These are phyloP conservation scores for Drosophila kanapiae DNA, from an alignment of 1,140 invertebrate genomes.

Conservation along the genomic window DNA sequence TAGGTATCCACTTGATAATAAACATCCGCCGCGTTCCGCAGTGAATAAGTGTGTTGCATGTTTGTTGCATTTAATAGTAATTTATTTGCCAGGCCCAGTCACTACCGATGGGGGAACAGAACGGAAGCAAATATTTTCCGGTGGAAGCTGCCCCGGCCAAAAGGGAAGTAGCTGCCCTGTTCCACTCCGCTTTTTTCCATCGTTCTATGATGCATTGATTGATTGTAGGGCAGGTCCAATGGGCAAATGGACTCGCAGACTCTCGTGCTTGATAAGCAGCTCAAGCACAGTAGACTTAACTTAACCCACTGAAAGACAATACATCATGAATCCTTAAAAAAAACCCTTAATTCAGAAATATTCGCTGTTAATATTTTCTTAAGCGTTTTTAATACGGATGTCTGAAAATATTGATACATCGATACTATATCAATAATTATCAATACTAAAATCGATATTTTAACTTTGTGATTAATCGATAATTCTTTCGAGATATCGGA, in stretches of 20 bases:
- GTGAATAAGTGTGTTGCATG: constrained; percentile 63
- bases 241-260: constrained; percentile 15
- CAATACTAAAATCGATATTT: too few species aligned
- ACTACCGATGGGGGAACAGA: constrained; percentile 34
- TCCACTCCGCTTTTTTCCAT: not conserved
- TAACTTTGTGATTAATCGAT: too few species aligned
- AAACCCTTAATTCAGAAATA: too few species aligned
- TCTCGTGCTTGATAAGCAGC: constrained; percentile 2
- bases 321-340: too few species aligned
- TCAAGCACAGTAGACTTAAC: constrained; percentile 2
- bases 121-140: constrained; percentile 80
- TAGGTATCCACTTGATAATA: constrained; percentile 58
- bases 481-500: too few species aligned
- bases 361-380: too few species aligned
- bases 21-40: constrained; percentile 64
- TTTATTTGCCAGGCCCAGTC: constrained; percentile 66
- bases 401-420: too few species aligned
- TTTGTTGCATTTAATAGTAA: constrained; percentile 79
- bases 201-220: constrained; percentile 51
- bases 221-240: constrained; percentile 37
- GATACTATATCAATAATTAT: too few species aligned
- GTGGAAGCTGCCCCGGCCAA: constrained; percentile 58
- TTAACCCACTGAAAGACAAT: not conserved
- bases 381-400: too few species aligned
- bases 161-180: constrained; percentile 38